phyloP scores from a whole-genome alignment of 1,140 invertebrate species.

The Pollicipes pollicipes region DNA sequence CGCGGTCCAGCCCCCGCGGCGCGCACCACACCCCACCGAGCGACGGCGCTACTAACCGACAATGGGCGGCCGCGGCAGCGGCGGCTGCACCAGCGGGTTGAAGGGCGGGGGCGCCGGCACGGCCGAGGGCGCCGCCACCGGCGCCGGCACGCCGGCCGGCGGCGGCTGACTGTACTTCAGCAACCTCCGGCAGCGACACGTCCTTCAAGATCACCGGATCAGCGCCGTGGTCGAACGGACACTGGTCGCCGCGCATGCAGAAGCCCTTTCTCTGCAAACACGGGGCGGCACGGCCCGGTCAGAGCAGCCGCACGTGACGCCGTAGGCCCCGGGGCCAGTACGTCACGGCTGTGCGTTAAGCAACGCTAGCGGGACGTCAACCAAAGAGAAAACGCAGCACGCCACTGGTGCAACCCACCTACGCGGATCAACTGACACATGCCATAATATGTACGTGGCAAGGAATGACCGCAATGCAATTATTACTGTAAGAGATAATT shows the following conservation, averaged over 20 bases:
- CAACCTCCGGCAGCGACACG: slow-evolving; percentile 28
- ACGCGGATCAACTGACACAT: too few relatives aligned
- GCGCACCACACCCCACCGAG: too few relatives aligned
- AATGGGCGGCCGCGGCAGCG: slow-evolving; percentile 9
- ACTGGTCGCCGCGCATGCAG: slow-evolving; percentile 85
- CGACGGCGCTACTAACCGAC: slow-evolving; percentile 19
- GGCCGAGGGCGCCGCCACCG: slow-evolving; percentile 15
- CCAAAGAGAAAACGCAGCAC: too few relatives aligned
- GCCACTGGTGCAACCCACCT: too few relatives aligned
- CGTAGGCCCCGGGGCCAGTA: too few relatives aligned
- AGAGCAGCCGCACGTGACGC: too few relatives aligned
- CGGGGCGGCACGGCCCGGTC: neutral
- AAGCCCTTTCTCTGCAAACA: slow-evolving; percentile 68
- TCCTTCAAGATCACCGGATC: slow-evolving; percentile 88
- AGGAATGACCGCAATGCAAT: too few relatives aligned
- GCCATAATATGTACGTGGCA: too few relatives aligned
- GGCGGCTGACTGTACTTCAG: slow-evolving; percentile 15
- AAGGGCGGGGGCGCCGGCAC: slow-evolving; percentile 34
- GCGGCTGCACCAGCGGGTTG: slow-evolving; percentile 42
- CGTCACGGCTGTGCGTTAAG: too few relatives aligned
- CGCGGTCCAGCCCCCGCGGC: too few relatives aligned
- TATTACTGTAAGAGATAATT: too few relatives aligned
- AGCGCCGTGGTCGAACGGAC: slow-evolving; percentile 83
- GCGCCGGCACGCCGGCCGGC: slow-evolving; percentile 9
- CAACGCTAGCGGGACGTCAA: too few relatives aligned